Base-by-base conservation (phyloP, 2,797 vertebrate genomes). In the Emydoidea blandingii region DNA sequence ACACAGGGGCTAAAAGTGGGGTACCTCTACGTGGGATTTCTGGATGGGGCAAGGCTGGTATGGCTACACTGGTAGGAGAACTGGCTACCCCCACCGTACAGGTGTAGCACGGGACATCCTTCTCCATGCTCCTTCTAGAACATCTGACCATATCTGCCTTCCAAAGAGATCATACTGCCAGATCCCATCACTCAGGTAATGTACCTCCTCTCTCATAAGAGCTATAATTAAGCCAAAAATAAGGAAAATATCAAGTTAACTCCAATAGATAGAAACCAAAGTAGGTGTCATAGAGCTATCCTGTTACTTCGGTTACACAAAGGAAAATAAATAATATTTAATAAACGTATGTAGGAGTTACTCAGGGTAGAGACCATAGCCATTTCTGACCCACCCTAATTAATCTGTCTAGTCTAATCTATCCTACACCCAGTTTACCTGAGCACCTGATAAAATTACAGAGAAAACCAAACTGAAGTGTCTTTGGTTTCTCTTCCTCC, bases 281-380 rank as follows among this genome's bases (percentile, higher is more conserved):
- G 57, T 4, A 56, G 21, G 5, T 82, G 54, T 25, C 31, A 83
- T 74, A 82, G 41, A 85, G 91, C 68, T 87, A 52, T 52, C 44
- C 7, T 62, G 31, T 44, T 29, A 54, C 84, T 83, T 83, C 7
- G 4, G 4, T 88, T 53, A 72, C 50, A 91, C 96, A 79, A n/a
- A 23, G 56, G 89, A 95, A 62, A 65, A 65, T 65, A 65, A 94
- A 93, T 50, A 88, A 83, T 44, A 74, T 12, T 3, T 25, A 95
- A 2, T 41, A 79, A 79, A 47, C 34, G 41, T 83, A 52, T 23
- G 62, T n/a, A 16, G 88, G 23, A 85, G 87, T 89, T 83, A 83
- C 62, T 88, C 31, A 65, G 91, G 4, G 18, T 25, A 29, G 41
- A 91, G 12, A 91, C 31, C 89, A 86, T 57, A 47, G 0, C 0